phyloP scores from a whole-genome alignment of 2,888 invertebrate genomes.

The Rhabditoides inermis region DNA sequence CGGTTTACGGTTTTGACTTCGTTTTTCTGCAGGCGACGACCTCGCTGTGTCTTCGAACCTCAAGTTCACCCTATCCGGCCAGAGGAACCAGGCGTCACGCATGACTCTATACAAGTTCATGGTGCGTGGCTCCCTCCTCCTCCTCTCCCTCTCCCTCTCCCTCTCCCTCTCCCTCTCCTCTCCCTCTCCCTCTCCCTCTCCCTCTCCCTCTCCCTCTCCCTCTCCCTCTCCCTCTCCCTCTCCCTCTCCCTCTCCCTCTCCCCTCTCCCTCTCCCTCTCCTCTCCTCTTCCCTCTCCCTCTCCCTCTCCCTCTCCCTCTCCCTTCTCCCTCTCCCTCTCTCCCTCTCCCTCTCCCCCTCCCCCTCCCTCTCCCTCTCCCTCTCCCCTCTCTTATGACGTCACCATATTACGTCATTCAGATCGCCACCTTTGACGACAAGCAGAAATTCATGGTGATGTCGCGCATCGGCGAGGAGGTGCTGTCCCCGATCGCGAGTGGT shows the following conservation, averaged over 20 bases:
- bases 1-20: no score
- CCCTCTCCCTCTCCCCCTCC: background rate
- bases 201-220: slow-evolving; percentile 1
- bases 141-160: slow-evolving; percentile 8
- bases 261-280: slow-evolving; percentile 1
- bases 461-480: slow-evolving; percentile 17
- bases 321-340: background rate
- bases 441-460: slow-evolving; percentile 19
- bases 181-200: slow-evolving; percentile 1
- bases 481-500: slow-evolving; percentile 7
- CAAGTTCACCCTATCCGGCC: slow-evolving; percentile 16
- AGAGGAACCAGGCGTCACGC: slow-evolving; percentile 5
- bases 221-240: slow-evolving; percentile 3
- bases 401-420: slow-evolving; percentile 12
- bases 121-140: slow-evolving; percentile 11
- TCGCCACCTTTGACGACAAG: slow-evolving; percentile 21
- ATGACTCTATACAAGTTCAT: slow-evolving; percentile 25
- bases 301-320: background rate
- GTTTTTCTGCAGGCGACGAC: no score
- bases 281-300: slow-evolving; percentile 4
- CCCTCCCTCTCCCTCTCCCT: slow-evolving; percentile 3
- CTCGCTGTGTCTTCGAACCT: background rate
- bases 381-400: slow-evolving; percentile 4
- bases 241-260: slow-evolving; percentile 5
- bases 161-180: slow-evolving; percentile 4